phyloP scores from a whole-genome alignment of 2,797 vertebrate genomes.

The Halcyon chelicuti region DNA sequence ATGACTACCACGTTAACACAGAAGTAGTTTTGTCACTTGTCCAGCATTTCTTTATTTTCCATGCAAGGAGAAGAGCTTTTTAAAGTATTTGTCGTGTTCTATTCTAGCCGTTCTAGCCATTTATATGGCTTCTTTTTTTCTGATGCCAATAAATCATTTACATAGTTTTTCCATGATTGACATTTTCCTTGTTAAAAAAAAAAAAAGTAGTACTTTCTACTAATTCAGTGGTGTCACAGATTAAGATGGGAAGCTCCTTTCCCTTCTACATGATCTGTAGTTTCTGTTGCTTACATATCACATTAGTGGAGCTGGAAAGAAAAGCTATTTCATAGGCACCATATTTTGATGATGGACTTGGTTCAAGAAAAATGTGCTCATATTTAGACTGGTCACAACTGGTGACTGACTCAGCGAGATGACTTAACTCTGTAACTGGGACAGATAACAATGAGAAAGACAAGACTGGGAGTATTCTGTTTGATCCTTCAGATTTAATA shows the following conservation, averaged over 20 bases:
- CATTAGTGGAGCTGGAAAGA: not conserved
- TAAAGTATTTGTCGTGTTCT: not conserved
- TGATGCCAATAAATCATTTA: not conserved
- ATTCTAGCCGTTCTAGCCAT: not conserved
- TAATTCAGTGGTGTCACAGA: not conserved
- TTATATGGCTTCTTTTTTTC: not conserved
- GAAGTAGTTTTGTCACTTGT: not conserved
- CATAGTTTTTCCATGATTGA: not conserved
- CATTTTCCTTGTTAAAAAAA: not conserved
- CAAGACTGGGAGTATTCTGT: not conserved
- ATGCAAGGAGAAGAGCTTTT: not conserved
- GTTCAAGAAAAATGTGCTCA: conserved; percentile 20
- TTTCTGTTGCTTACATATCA: not conserved
- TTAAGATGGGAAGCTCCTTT: not conserved
- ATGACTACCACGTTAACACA: fast-evolving
- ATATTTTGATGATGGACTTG: not conserved
- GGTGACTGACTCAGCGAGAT: not conserved
- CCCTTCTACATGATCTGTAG: not conserved
- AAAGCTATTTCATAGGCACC: not conserved
- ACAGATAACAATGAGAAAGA: not conserved
- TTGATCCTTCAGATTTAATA: not conserved
- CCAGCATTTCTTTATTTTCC: not conserved
- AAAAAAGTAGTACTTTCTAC: not conserved
- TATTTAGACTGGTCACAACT: conserved; percentile 9
- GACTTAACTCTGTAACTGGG: not conserved